Evolutionary conservation across 2,113 vertebrate genomes (phyloP), one percentile per base, ranked within the genome.

Genomic region (Cisticola juncidis): DNA sequence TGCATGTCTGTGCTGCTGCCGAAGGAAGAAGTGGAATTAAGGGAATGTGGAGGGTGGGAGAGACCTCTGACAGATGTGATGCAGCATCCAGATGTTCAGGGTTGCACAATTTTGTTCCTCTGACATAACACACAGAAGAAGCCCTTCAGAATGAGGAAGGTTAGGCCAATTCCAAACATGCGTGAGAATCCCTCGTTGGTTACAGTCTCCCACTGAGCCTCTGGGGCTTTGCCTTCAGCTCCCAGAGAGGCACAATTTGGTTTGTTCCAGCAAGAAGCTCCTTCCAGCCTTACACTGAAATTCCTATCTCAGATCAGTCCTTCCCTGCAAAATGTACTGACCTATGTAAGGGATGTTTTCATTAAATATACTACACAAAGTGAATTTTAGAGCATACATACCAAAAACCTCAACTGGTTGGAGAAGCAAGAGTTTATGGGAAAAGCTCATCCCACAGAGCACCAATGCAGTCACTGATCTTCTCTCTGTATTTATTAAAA

Each of bases 401-500:
- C 95, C 88, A 95, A 97, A 96, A 96, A 17, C 5, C 85, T 40
- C 66, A 73, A 45, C 36, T 81, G 66, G 72, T 79, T 82, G 65
- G 91, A 90, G 96, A 97, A 81, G 36, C 89, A 86, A 70, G 82
- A 96, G 78, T 96, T 96, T 78, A n/a, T 94, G 85, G 42, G 79
- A 50, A 70, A n/a, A 96, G 96, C 45, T 92, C 38, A 77, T 97
- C 97, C 96, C 95, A 57, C 76, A 64, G 92, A 91, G 95, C 88
- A 74, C 74, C 95, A 96, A 44, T 89, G 65, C 62, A 29, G 68
- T 92, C 85, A 65, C 72, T 92, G 54, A 79, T 88, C 60, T 96
- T 96, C 85, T 97, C 97, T 90, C 70, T 97, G 47, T 98, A 98
- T 98, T 98, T 98, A 98, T 98, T 98, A 94, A 97, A 96, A 94